Percentiles rank a stretch among this genome's conserved stretches.
Conservation (phyloP, 2,888 invertebrate genomes). For the Zootermopsis nevadensis region DNA sequence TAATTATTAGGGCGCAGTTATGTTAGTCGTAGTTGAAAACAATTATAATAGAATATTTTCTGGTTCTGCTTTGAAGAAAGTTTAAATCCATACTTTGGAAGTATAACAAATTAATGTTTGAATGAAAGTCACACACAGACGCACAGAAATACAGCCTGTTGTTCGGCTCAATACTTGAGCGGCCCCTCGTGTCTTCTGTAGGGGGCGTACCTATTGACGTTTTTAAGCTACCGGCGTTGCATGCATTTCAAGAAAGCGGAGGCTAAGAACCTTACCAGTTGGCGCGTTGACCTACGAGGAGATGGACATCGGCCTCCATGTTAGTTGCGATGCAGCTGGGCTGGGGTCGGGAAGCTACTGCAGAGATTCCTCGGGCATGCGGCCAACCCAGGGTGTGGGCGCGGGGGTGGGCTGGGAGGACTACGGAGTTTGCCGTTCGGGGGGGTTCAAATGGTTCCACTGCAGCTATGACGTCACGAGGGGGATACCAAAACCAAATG, state of each 20-base stretch:
- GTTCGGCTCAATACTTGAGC: slow-evolving; percentile 15
- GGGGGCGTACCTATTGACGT: slow-evolving; percentile 12
- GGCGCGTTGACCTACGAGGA: slow-evolving; percentile 13
- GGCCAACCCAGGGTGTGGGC: slow-evolving; percentile 48
- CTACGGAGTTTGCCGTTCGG: slow-evolving; percentile 47
- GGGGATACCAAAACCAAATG: slow-evolving; percentile 46
- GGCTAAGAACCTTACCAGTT: slow-evolving; percentile 32
- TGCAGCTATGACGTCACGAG: slow-evolving; percentile 51
- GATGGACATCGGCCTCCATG: slow-evolving; percentile 49
- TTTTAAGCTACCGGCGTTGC: background rate
- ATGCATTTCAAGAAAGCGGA: slow-evolving; percentile 4
- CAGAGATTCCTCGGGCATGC: slow-evolving; percentile 52
- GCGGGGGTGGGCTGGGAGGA: slow-evolving; percentile 42
- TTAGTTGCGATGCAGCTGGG: slow-evolving; percentile 42
- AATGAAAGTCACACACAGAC: background rate
- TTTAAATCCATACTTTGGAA: too few relatives aligned
- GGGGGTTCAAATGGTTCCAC: slow-evolving; percentile 52
- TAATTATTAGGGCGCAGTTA: too few relatives aligned
- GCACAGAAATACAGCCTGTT: background rate
- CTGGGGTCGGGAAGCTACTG: slow-evolving; percentile 48
- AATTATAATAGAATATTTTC: too few relatives aligned
- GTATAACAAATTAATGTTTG: too few relatives aligned
- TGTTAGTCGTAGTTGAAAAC: too few relatives aligned
- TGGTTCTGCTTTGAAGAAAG: too few relatives aligned
- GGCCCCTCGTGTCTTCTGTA: background rate